These are phyloP conservation scores for Otolemur crassicaudatus DNA, from an alignment of 2,797 vertebrate genomes.

Conservation along the genomic window DNA sequence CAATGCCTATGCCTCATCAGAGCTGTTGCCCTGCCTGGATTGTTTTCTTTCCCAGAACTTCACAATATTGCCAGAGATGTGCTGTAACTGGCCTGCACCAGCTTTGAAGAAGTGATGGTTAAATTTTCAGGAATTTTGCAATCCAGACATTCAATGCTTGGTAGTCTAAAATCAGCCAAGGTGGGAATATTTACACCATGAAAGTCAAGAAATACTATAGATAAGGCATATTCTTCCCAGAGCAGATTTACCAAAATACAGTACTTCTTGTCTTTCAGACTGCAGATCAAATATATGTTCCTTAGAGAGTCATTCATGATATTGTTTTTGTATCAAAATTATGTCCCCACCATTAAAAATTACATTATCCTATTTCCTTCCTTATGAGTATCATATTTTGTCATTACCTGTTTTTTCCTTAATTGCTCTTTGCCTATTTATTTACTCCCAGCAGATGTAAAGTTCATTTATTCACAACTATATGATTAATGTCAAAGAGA, in stretches of 20 bases:
- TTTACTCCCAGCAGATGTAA: background rate
- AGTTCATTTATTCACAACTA: background rate
- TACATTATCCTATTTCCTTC: background rate
- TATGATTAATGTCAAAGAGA: background rate
- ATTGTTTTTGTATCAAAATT: background rate
- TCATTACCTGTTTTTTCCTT: background rate
- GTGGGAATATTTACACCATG: background rate
- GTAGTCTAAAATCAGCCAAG: slow-evolving; percentile 11
- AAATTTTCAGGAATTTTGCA: background rate
- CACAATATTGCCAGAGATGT: background rate
- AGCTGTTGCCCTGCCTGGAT: background rate
- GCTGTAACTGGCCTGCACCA: background rate
- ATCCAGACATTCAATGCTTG: background rate
- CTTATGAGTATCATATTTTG: background rate
- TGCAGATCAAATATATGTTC: background rate
- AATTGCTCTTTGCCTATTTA: background rate
- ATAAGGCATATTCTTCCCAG: background rate
- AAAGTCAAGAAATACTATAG: background rate
- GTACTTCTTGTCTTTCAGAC: background rate
- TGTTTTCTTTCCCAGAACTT: background rate
- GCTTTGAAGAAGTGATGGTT: background rate
- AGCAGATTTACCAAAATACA: background rate
- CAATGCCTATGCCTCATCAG: background rate
- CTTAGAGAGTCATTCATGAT: background rate
- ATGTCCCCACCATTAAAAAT: background rate